A percentile compares a stretch with the other conserved stretches of the same genome.
These are phyloP conservation scores for Volucella inanis DNA, from an alignment of 2,888 invertebrate species.

Conservation along the genomic window DNA sequence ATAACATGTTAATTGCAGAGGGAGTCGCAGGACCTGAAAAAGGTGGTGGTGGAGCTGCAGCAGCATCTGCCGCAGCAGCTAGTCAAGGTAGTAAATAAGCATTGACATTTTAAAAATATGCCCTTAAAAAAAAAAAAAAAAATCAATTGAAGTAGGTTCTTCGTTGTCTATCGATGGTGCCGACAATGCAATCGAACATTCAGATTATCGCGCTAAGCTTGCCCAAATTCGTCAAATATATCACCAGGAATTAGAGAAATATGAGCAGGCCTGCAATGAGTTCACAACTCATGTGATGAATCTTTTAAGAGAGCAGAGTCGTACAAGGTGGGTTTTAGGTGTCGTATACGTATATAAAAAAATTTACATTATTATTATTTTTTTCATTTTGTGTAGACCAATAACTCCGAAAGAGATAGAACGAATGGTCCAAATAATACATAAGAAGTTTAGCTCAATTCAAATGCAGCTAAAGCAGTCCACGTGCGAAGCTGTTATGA, in stretches of 20 bases:
- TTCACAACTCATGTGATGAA: conserved; percentile 99
- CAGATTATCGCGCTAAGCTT: conserved; percentile 99
- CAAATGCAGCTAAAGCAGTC: conserved; percentile 99
- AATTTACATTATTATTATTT: background rate
- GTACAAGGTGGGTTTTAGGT: conserved; percentile 86
- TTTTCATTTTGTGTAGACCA: conserved; percentile 85
- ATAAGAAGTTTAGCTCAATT: conserved; percentile 98
- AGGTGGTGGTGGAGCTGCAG: conserved; percentile 93
- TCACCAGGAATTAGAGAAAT: conserved; percentile 99
- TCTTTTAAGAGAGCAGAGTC: conserved; percentile 96
- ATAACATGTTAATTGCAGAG: conserved; percentile 99
- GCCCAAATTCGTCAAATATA: conserved; percentile 99
- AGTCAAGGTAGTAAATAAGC: conserved; percentile 85
- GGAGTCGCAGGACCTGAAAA: conserved; percentile 98
- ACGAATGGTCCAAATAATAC: conserved; percentile 99
- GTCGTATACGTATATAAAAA: background rate
- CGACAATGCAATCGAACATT: conserved; percentile 99
- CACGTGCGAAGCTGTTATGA: conserved; percentile 99
- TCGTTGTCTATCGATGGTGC: conserved; percentile 84
- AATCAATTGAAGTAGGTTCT: conserved; percentile 77
- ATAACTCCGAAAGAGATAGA: conserved; percentile 99
- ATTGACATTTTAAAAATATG: conserved; percentile 6
- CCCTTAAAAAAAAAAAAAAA: no score
- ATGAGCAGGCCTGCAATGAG: conserved; percentile 99
- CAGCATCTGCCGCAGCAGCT: conserved; percentile 94